phyloP scores from a whole-genome alignment of 2,113 vertebrate genomes.

The Etia nguti region DNA sequence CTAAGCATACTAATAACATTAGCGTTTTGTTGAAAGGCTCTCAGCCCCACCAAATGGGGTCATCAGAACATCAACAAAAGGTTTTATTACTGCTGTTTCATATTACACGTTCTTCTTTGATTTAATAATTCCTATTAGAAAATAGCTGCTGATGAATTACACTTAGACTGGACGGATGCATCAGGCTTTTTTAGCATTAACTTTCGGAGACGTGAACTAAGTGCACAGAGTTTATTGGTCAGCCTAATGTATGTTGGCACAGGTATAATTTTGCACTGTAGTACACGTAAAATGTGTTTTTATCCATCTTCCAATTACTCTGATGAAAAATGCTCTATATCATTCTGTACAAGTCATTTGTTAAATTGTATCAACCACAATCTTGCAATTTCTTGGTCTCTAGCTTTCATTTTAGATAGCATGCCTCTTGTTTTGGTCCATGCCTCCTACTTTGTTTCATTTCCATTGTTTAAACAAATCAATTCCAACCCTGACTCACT shows the following conservation, averaged over 20 bases:
- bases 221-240: not conserved
- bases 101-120: not conserved
- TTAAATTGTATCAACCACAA: constrained; percentile 57
- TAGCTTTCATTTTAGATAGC: constrained; percentile 58
- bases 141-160: not conserved
- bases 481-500: constrained; percentile 67
- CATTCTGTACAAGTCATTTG: constrained; percentile 54
- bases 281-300: constrained; percentile 27
- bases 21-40: constrained; percentile 40
- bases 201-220: constrained; percentile 1
- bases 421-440: constrained; percentile 56
- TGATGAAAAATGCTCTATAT: constrained; percentile 46
- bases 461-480: constrained; percentile 74
- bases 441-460: constrained; percentile 70
- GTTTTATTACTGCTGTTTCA: constrained; percentile 24
- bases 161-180: not conserved
- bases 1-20: constrained; percentile 39
- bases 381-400: constrained; percentile 63
- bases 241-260: not conserved
- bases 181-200: not conserved
- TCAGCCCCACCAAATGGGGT: constrained; percentile 34
- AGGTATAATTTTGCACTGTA: constrained; percentile 9
- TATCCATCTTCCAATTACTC: constrained; percentile 47
- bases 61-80: constrained; percentile 19
- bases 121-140: constrained; percentile 28